These are phyloP conservation scores for Eutolmus rufibarbis DNA, from an alignment of 2,888 invertebrate species.

Conservation along the genomic window DNA sequence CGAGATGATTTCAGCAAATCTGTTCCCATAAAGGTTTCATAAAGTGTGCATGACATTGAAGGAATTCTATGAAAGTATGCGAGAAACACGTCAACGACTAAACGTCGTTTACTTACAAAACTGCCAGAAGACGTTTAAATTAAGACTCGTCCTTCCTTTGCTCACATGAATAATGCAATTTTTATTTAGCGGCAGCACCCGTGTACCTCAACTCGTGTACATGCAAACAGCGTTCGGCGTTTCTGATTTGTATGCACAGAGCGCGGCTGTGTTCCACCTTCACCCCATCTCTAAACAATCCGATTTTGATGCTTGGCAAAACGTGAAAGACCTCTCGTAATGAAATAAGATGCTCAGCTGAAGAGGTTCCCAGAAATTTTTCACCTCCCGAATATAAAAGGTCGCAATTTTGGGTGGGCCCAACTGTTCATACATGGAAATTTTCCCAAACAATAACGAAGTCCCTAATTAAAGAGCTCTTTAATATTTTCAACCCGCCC, in stretches of 20 bases:
- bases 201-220: not conserved
- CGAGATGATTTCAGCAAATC: not conserved
- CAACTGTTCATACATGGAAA: not conserved
- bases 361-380: not conserved
- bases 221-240: not conserved
- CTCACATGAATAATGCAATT: conserved; percentile 20
- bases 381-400: not conserved
- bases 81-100: not conserved
- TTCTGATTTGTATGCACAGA: conserved; percentile 9
- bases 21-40: not conserved
- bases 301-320: not conserved
- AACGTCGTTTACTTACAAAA: not conserved
- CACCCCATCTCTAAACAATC: not conserved
- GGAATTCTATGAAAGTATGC: not conserved
- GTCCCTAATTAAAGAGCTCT: conserved; percentile 3
- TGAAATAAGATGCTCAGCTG: conserved; percentile 13
- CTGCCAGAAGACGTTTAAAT: not conserved
- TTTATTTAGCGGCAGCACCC: not conserved
- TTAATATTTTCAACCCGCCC: not conserved
- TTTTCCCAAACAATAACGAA: not conserved
- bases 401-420: not conserved
- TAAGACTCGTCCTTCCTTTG: not conserved
- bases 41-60: not conserved
- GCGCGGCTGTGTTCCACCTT: not conserved
- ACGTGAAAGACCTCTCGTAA: conserved; percentile 11